A percentile compares a stretch with the other conserved stretches of the same genome.
Evolutionary conservation across 2,888 invertebrate genomes (phyloP).

Genomic region (Caradrina kadenii): DNA sequence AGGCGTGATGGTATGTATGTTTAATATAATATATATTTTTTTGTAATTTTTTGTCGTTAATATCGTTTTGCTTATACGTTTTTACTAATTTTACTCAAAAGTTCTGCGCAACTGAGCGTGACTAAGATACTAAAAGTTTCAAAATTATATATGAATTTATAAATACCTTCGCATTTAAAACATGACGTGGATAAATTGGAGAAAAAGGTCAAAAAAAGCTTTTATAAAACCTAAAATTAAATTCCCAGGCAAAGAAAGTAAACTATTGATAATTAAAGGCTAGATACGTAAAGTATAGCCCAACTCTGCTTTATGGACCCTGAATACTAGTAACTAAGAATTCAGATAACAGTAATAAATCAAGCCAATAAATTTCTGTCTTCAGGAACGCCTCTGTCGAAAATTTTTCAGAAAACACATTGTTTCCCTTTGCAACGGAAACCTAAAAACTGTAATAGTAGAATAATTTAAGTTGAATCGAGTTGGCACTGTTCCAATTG

Average conservation of each 20-base stretch:
- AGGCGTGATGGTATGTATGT: too few relatives aligned
- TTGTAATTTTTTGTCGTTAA: background rate
- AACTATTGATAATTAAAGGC: slow-evolving; percentile 35
- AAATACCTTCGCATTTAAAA: slow-evolving; percentile 5
- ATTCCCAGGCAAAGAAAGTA: slow-evolving; percentile 26
- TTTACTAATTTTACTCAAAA: background rate
- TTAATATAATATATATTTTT: too few relatives aligned
- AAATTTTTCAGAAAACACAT: slow-evolving; percentile 77
- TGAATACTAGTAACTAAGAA: slow-evolving; percentile 38
- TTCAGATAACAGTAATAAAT: slow-evolving; percentile 70
- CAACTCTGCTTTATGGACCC: slow-evolving; percentile 22
- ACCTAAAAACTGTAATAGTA: slow-evolving; percentile 84
- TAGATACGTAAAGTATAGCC: slow-evolving; percentile 28
- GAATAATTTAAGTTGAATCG: slow-evolving; percentile 82
- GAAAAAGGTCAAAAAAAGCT: slow-evolving; percentile 1
- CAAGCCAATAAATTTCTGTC: slow-evolving; percentile 71
- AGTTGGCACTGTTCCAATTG: slow-evolving; percentile 86
- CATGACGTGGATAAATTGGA: slow-evolving; percentile 1
- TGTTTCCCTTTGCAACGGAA: slow-evolving; percentile 81
- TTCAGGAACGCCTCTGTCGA: slow-evolving; percentile 70
- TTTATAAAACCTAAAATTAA: slow-evolving; percentile 27
- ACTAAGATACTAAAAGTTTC: background rate
- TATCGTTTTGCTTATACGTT: background rate
- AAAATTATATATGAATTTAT: background rate
- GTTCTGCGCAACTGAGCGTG: background rate